These are phyloP conservation scores for Leptestheria dahalacensis DNA, from an alignment of 1,140 invertebrate genomes.

Conservation along the genomic window DNA sequence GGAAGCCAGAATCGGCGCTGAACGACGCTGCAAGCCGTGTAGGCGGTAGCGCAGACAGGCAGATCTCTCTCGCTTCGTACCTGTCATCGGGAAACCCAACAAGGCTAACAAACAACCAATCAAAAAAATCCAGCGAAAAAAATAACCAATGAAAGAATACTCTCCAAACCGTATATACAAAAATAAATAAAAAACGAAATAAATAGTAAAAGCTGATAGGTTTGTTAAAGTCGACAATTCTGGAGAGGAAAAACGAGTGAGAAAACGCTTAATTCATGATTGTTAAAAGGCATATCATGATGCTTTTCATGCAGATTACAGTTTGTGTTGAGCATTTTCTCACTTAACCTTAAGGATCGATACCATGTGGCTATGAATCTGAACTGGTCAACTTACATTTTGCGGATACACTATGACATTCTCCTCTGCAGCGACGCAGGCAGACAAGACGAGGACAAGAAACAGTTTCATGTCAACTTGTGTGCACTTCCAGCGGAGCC, in stretches of 20 bases:
- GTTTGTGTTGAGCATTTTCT: too few species aligned
- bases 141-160: not conserved
- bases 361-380: too few species aligned
- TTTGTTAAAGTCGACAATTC: not conserved
- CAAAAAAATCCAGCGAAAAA: not conserved
- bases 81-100: slow-evolving; percentile 22
- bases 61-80: slow-evolving; percentile 36
- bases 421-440: not conserved
- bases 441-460: too few species aligned
- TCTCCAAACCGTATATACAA: slow-evolving; percentile 15
- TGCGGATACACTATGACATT: not conserved
- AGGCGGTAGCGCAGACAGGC: slow-evolving; percentile 28
- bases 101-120: not conserved
- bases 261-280: too few species aligned
- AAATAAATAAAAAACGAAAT: slow-evolving; percentile 15
- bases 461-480: too few species aligned
- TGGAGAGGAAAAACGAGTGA: too few species aligned
- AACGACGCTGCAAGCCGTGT: slow-evolving; percentile 34
- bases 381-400: not conserved
- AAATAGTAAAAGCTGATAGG: slow-evolving; percentile 1
- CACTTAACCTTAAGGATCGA: too few species aligned
- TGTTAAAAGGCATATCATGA: too few species aligned
- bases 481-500: not conserved
- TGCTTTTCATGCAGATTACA: too few species aligned
- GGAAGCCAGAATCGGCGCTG: slow-evolving; percentile 37